These are phyloP conservation scores for Beris chalybata DNA, from an alignment of 2,888 invertebrate species.

Conservation along the genomic window DNA sequence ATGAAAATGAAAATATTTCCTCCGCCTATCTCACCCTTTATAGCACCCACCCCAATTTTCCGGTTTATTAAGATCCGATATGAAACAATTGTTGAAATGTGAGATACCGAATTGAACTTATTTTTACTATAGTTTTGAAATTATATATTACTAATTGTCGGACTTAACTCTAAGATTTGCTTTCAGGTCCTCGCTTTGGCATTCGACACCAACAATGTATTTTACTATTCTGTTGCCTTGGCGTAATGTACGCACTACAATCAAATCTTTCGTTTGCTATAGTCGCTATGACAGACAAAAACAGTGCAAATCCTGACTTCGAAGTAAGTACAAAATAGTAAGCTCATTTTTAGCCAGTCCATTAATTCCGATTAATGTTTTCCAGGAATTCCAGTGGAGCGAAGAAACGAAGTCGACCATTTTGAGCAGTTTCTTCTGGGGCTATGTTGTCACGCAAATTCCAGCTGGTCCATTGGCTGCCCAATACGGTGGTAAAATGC, in stretches of 20 bases:
- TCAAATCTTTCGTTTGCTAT: constrained; percentile 73
- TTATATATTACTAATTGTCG: too few species aligned
- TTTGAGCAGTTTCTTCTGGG: constrained; percentile 79
- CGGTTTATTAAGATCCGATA: too few species aligned
- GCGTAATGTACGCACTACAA: constrained; percentile 66
- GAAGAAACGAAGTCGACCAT: constrained; percentile 61
- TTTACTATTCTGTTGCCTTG: constrained; percentile 64
- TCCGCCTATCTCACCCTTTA: too few species aligned
- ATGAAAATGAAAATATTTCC: too few species aligned
- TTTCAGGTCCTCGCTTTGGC: constrained; percentile 54
- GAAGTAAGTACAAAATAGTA: constrained; percentile 15
- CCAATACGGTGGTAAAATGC: constrained; percentile 6
- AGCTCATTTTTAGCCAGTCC: not conserved
- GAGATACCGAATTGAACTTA: too few species aligned
- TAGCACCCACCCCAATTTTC: too few species aligned
- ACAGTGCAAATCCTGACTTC: constrained; percentile 18
- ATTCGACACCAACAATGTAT: constrained; percentile 66
- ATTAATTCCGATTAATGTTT: not conserved
- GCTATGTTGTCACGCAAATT: constrained; percentile 73
- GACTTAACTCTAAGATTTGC: not conserved
- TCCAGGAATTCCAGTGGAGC: constrained; percentile 53
- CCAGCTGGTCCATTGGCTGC: constrained; percentile 60
- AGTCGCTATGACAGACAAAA: constrained; percentile 66
- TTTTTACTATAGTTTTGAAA: too few species aligned
- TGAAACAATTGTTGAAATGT: too few species aligned